Conservation (phyloP, 1,140 invertebrate species). For the Elymnias hypermnestra region DNA sequence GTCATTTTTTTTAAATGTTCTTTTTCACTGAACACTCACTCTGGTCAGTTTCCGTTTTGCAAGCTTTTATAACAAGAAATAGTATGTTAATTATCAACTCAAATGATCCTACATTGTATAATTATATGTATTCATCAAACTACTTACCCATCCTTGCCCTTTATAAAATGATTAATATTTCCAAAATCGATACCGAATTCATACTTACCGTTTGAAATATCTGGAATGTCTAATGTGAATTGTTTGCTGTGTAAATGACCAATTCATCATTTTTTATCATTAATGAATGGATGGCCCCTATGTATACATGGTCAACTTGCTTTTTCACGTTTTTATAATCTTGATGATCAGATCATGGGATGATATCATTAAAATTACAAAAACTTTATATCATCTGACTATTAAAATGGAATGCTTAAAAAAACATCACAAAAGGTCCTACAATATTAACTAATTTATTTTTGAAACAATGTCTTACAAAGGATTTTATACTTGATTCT, state of each 20-base stretch:
- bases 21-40: conserved; percentile 55
- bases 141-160: conserved; percentile 35
- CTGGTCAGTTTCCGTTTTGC: conserved; percentile 63
- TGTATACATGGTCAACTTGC: too few relatives aligned
- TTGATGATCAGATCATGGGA: too few relatives aligned
- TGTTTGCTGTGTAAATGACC: neutral
- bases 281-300: too few relatives aligned
- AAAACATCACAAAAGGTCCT: too few relatives aligned
- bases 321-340: too few relatives aligned
- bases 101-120: conserved; percentile 13
- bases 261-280: too few relatives aligned
- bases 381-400: too few relatives aligned
- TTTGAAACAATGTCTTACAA: too few relatives aligned
- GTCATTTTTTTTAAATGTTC: conserved; percentile 31
- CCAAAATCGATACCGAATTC: conserved; percentile 14
- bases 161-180: conserved; percentile 14
- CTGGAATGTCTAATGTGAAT: conserved; percentile 32
- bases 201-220: conserved; percentile 45
- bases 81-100: conserved; percentile 33
- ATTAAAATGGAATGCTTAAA: too few relatives aligned
- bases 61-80: conserved; percentile 66
- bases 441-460: too few relatives aligned
- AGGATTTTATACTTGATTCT: too few relatives aligned
- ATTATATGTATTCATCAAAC: conserved; percentile 11
- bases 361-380: too few relatives aligned